These are phyloP conservation scores for Chloebia gouldiae DNA, from an alignment of 2,113 vertebrate species.

Conservation along the genomic window DNA sequence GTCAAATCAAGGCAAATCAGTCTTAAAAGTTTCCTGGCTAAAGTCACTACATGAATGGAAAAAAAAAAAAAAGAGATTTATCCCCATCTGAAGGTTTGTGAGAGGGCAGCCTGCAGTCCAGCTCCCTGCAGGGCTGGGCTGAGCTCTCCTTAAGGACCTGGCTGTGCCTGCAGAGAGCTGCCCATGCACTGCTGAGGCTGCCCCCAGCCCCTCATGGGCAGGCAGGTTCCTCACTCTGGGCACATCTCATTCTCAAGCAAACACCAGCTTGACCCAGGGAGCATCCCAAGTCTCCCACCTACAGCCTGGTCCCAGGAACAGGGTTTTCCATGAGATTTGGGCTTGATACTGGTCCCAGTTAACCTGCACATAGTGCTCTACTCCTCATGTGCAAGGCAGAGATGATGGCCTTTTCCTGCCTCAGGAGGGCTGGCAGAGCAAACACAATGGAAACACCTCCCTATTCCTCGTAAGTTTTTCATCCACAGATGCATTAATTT, in stretches of 20 bases:
- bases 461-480: neutral
- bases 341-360: neutral
- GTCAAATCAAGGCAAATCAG: neutral
- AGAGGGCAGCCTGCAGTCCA: neutral
- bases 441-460: neutral
- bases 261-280: neutral
- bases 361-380: neutral
- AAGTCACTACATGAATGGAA: neutral
- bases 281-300: fast-evolving
- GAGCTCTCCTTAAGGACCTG: neutral
- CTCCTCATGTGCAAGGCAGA: neutral
- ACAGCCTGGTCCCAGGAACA: fast-evolving
- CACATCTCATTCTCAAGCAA: fast-evolving
- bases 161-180: neutral
- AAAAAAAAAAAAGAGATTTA: neutral
- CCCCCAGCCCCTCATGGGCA: fast-evolving
- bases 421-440: neutral
- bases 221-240: neutral
- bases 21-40: neutral
- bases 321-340: neutral
- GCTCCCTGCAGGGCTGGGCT: fast-evolving
- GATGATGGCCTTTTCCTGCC: neutral
- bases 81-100: neutral
- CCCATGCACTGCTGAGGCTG: neutral
- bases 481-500: neutral